Base-by-base conservation (phyloP, 2,797 vertebrate genomes). In the Anolis apletophallus region DNA sequence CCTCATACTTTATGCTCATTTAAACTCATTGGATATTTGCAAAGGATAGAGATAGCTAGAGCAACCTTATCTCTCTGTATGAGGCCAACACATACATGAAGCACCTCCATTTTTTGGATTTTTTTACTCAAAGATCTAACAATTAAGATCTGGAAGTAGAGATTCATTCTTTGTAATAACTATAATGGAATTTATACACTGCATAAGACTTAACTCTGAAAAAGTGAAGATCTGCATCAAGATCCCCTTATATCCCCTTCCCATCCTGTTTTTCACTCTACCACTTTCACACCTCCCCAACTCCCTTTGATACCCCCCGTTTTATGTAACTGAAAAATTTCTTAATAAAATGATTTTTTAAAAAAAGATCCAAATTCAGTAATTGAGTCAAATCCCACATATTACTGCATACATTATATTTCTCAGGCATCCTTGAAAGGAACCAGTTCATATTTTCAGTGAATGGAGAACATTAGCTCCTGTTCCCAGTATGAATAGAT, bases 111-210 rank as follows among this genome's bases (percentile, higher is more conserved):
- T 32, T 34, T 57, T 40, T 36, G 85, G 40, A 13, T 50, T 69
- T 26, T 36, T 87, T 81, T 68, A 72, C 32, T 57, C 10, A 34
- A 73, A 73, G 36, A 46, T 73, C 23, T 12, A 80, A 75, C 83
- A 46, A 85, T 71, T 57, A 78, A 89, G 83, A 72, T 54, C 89
- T 40, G 23, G 85, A 80, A 61, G 52, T 76, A 67, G 19, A 17
- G 71, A 87, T 67, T 46, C 17, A 29, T 61, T 40, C 80, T 84
- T 46, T 55, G n/a, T 50, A 81, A 52, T 0, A 0, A 7, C 82
- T 5, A 84, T 89, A 88, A 90, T 93, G 89, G 91, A 36, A 8
- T 90, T 88, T 89, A 80, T 57, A 23, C 14, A 73, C 76, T 29
- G 29, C 87, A 88, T 84, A 81, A 85, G 14, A 46, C 84, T 54